Percentiles rank a stretch among this genome's conserved stretches.
These are phyloP conservation scores for Alsophila aescularia DNA, from an alignment of 2,888 invertebrate genomes.

Conservation along the genomic window DNA sequence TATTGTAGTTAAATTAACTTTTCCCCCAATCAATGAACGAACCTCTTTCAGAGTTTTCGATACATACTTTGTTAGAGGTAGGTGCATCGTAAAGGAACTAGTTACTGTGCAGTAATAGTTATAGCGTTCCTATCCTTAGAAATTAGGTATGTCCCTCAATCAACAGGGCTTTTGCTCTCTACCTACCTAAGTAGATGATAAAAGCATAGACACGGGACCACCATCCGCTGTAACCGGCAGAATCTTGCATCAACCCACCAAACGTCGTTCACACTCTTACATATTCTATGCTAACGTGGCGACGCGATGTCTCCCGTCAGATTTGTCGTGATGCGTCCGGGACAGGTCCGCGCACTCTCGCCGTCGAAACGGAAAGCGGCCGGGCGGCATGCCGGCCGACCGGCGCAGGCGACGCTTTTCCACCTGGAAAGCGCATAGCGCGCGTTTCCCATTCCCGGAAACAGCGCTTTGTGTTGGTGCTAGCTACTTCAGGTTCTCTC, in stretches of 20 bases:
- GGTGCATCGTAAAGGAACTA: too few relatives aligned
- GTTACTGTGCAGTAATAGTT: too few relatives aligned
- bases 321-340: slow-evolving; percentile 28
- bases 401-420: slow-evolving; percentile 12
- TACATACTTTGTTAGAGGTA: too few relatives aligned
- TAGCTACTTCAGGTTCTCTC: too few relatives aligned
- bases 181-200: too few relatives aligned
- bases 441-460: slow-evolving; percentile 21
- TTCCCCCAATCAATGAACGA: too few relatives aligned
- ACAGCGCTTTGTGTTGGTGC: neutral
- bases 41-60: too few relatives aligned
- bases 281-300: neutral
- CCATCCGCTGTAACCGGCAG: neutral
- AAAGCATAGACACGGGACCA: too few relatives aligned
- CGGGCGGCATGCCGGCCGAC: slow-evolving; percentile 16
- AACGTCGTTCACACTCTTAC: neutral
- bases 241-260: neutral
- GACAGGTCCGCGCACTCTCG: slow-evolving; percentile 50
- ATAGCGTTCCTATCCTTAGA: too few relatives aligned
- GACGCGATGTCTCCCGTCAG: slow-evolving; percentile 1
- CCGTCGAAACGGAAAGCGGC: slow-evolving; percentile 58
- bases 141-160: too few relatives aligned
- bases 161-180: too few relatives aligned
- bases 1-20: too few relatives aligned
- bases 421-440: slow-evolving; percentile 18